These are phyloP conservation scores for Dilophus febrilis DNA, from an alignment of 2,888 invertebrate species.

Conservation along the genomic window DNA sequence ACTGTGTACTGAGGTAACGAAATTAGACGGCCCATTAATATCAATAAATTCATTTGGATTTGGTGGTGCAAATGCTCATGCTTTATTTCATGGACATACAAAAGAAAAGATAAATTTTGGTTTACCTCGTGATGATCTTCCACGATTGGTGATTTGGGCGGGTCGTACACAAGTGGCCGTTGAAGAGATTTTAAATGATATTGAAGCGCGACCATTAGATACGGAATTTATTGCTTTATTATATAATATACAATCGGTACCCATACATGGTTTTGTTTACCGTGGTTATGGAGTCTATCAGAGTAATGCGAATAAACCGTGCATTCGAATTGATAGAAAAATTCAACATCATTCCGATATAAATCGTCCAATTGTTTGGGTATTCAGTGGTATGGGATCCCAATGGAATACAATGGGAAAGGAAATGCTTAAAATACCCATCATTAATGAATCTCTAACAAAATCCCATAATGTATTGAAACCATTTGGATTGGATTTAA, in stretches of 20 bases:
- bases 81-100: constrained; percentile 26
- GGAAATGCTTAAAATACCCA: constrained; percentile 47
- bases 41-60: constrained; percentile 89
- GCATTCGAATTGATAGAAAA: no score
- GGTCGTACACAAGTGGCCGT: constrained; percentile 68
- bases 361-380: constrained; percentile 15
- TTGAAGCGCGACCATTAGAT: constrained; percentile 43
- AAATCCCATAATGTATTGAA: constrained; percentile 43
- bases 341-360: constrained; percentile 16
- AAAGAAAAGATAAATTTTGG: constrained; percentile 34
- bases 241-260: constrained; percentile 39
- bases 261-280: constrained; percentile 47
- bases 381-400: constrained; percentile 73
- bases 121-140: constrained; percentile 44
- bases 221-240: constrained; percentile 41
- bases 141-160: constrained; percentile 54
- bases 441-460: constrained; percentile 48
- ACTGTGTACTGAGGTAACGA: constrained; percentile 56
- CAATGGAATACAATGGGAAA: constrained; percentile 70
- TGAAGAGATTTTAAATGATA: constrained; percentile 41
- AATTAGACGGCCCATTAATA: constrained; percentile 55
- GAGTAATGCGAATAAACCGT: constrained; percentile 11
- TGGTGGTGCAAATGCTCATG: constrained; percentile 64
- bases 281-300: constrained; percentile 50
- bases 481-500: constrained; percentile 46